Conservation (phyloP, 2,113 vertebrate species). For the Oryzias javanicus region DNA sequence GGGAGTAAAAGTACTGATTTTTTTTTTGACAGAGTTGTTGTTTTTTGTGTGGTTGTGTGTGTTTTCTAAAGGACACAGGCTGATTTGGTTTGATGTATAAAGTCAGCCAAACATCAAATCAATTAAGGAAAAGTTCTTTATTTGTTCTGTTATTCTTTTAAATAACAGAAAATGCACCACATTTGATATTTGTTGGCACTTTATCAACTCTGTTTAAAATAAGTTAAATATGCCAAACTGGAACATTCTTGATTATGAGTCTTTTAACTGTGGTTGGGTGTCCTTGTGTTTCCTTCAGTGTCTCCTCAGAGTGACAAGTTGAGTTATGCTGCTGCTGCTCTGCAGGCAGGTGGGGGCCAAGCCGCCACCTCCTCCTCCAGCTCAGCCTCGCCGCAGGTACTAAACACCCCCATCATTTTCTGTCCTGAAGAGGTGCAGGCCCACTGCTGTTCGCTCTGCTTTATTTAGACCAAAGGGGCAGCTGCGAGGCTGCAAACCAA, state of each 20-base stretch:
- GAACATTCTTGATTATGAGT: too few relatives aligned
- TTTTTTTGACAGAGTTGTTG: too few relatives aligned
- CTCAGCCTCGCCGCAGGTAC: constrained; percentile 71
- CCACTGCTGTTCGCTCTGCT: not conserved
- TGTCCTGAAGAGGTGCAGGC: not conserved
- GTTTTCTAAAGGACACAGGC: too few relatives aligned
- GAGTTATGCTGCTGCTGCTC: constrained; percentile 83
- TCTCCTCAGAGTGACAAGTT: constrained; percentile 76
- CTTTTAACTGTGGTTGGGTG: constrained; percentile 2
- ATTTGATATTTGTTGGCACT: too few relatives aligned
- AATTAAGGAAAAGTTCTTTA: too few relatives aligned
- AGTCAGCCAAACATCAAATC: too few relatives aligned
- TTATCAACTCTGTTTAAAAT: not conserved
- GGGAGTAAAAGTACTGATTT: too few relatives aligned
- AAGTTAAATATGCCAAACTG: not conserved
- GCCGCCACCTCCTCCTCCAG: constrained; percentile 55
- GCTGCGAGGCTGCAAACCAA: not conserved
- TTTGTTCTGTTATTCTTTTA: too few relatives aligned
- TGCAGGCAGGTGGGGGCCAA: constrained; percentile 71
- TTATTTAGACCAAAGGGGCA: not conserved
- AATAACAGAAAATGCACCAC: too few relatives aligned
- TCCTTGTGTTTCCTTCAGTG: constrained; percentile 32
- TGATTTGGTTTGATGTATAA: too few relatives aligned
- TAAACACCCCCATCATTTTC: constrained; percentile 1
- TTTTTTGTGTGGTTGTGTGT: too few relatives aligned